Percentiles rank a stretch among this genome's conserved stretches.
Conservation (phyloP, 2,888 invertebrate genomes). For the Hyalella azteca region DNA sequence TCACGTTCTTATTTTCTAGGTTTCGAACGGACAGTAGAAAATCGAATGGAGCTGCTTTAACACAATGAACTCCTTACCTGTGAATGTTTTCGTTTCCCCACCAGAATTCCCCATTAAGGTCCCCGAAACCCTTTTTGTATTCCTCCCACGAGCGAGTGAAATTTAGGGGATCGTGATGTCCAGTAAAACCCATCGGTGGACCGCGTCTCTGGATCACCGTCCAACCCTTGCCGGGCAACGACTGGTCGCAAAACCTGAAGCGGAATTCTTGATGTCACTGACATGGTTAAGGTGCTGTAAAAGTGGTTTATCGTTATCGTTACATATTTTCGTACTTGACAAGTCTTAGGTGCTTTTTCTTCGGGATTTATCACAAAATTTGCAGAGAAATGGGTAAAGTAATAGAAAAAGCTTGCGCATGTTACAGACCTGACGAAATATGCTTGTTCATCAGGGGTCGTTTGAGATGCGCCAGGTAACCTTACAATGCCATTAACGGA, state of each 20-base stretch:
- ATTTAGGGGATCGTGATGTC: constrained; percentile 63
- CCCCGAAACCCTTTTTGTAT: constrained; percentile 74
- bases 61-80: too few relatives aligned
- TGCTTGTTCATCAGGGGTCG: too few relatives aligned
- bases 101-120: constrained; percentile 74
- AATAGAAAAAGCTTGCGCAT: background rate
- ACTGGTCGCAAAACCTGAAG: constrained; percentile 67
- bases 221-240: constrained; percentile 71
- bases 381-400: background rate
- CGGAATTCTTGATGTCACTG: background rate
- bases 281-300: background rate
- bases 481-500: background rate
- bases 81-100: constrained; percentile 71
- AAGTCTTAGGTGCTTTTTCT: background rate
- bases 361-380: background rate
- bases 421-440: background rate
- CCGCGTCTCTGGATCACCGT: constrained; percentile 66
- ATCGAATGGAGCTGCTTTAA: too few relatives aligned
- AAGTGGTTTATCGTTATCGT: background rate
- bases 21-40: too few relatives aligned
- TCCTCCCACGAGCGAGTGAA: constrained; percentile 73
- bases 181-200: constrained; percentile 62
- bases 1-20: too few relatives aligned
- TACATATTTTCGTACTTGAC: background rate
- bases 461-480: background rate